Evolutionary conservation across 2,888 invertebrate genomes (phyloP), one percentile per base, ranked within the genome.

Genomic region (Ornithoptera priamus): DNA sequence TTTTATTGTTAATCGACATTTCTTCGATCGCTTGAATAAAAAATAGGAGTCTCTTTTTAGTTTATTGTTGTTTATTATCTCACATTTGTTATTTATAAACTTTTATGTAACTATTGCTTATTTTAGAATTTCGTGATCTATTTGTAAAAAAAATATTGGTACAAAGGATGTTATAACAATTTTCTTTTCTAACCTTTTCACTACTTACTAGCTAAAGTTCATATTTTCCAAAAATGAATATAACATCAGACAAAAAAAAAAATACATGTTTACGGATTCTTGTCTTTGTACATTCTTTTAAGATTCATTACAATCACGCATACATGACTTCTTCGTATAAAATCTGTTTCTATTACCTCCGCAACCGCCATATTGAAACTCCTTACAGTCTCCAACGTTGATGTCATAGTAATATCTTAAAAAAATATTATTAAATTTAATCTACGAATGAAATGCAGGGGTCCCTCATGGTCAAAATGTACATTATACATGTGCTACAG

Each of bases 281-380:
- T 58, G 0, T 59, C 2, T 7, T 18, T 17, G 17, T 18, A 18
- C 4, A 18, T 15, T n/a, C 8, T 24, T 53, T 50, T 57, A 62
- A 8, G 57, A 57, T 62, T n/a, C 36, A 39, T 62, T 68, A 69
- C 84, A 83, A 8, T 62, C 59, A 0, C 20, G 20, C 10, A 64
- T 18, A 71, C 87, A 87, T 8, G 72, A 65, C 0, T 46, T 6
- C 30, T 65, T 61, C 0, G 77, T 75, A 6, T 62, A 50, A 67
- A 88, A 89, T 53, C 81, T 77, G 74, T 89, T 90, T 24, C 76
- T 74, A 67, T 88, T 89, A 0, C 88, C 89, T 1, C 86, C 87
- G 67, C 90, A 90, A 15, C 89, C 90, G 12, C 88, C 86, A 70
- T 84, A 89, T 2, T 80, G 67, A 74, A 86, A 89, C 3, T 36